A percentile compares a stretch with the other conserved stretches of the same genome.
These are phyloP conservation scores for Drosophila putrida DNA, from an alignment of 2,888 invertebrate species.

Conservation along the genomic window DNA sequence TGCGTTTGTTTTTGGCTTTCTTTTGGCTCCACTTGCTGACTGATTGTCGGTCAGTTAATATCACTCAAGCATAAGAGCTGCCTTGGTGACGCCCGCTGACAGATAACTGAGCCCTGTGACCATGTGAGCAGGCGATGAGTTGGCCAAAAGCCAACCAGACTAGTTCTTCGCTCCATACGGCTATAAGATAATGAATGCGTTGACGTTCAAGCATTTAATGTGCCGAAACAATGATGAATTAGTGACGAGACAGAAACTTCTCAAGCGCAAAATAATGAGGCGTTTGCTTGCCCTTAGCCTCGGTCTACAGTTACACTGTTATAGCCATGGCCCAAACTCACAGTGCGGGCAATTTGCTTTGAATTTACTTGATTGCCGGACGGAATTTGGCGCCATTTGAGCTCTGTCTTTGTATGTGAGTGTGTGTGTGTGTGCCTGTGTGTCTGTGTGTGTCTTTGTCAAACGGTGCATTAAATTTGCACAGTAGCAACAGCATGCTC, in stretches of 20 bases:
- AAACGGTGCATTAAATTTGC: constrained; percentile 64
- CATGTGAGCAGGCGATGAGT: constrained; percentile 73
- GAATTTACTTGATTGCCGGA: constrained; percentile 79
- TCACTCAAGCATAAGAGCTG: constrained; percentile 67
- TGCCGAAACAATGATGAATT: constrained; percentile 83
- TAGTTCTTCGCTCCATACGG: constrained; percentile 6
- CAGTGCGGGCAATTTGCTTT: constrained; percentile 79
- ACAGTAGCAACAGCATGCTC: constrained; percentile 25
- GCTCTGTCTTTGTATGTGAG: constrained; percentile 2
- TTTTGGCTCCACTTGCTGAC: constrained; percentile 62
- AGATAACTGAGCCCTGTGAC: constrained; percentile 38
- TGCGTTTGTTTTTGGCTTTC: constrained; percentile 49
- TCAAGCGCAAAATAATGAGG: constrained; percentile 81
- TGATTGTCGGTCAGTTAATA: constrained; percentile 82
- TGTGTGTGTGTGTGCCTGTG: constrained; percentile 9
- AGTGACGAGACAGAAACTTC: constrained; percentile 82
- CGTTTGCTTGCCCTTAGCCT: constrained; percentile 54
- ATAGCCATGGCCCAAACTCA: constrained; percentile 38
- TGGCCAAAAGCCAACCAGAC: constrained; percentile 55
- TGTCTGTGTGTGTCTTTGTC: constrained; percentile 16
- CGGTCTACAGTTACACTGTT: constrained; percentile 21
- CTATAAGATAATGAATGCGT: constrained; percentile 79
- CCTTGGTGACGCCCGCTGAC: constrained; percentile 57
- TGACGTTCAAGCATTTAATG: constrained; percentile 82
- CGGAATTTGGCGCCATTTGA: constrained; percentile 77